Evolutionary conservation across 2,113 vertebrate genomes (phyloP).

Genomic region (Cryptomyrus ogoouensis): DNA sequence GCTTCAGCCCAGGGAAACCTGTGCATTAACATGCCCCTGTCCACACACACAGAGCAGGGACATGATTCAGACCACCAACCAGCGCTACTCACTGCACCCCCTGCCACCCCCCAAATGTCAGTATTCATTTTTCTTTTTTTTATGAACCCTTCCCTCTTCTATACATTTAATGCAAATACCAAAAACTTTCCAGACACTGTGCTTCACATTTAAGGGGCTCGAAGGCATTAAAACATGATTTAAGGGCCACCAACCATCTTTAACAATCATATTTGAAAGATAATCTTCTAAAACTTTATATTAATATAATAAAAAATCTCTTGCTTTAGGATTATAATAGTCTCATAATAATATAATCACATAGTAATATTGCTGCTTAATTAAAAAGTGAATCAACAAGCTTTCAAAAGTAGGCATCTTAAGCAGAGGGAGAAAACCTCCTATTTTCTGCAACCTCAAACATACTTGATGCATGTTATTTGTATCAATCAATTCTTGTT

Average conservation of each 20-base stretch:
- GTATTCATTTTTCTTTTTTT: not conserved
- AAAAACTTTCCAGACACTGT: not conserved
- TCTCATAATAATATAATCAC: not conserved
- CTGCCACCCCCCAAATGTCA: not conserved
- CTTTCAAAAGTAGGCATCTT: not conserved
- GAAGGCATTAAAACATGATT: not conserved
- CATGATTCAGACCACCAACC: not conserved
- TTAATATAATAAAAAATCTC: not conserved
- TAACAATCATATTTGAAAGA: not conserved
- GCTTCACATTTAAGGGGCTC: not conserved
- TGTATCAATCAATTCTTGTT: conserved; percentile 13
- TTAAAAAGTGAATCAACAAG: conserved; percentile 1
- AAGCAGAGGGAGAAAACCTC: not conserved
- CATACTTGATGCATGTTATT: not conserved
- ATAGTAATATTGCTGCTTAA: not conserved
- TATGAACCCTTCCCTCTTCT: not conserved
- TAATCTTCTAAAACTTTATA: not conserved
- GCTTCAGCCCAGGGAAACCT: not conserved
- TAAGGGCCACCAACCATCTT: not conserved
- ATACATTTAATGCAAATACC: not conserved
- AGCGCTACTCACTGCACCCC: not conserved
- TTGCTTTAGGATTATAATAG: not conserved
- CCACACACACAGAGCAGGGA: not conserved
- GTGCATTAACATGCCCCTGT: not conserved
- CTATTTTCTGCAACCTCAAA: not conserved